Evolutionary conservation across 2,888 invertebrate species (phyloP), one percentile per base, ranked within the genome.

Genomic region (Melanostoma mellinum): DNA sequence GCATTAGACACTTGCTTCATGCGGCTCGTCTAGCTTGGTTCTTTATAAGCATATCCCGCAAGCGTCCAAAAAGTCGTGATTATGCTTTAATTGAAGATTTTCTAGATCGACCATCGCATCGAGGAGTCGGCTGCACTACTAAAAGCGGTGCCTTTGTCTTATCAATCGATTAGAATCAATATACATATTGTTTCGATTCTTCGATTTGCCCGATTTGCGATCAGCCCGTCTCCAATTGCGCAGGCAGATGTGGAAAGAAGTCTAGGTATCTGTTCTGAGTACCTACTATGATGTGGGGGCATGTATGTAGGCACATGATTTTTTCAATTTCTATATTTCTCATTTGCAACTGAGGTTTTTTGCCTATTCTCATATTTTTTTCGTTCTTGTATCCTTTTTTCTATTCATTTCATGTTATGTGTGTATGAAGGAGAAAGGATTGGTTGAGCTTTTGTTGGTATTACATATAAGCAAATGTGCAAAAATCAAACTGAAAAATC

Each of bases 111-210:
- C 74, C 52, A 71, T 46, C 65, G 8, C 33, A 9, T 33, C 9
- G 5, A 2, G 46, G 10, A 9, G 44, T 20, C 35, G 55, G 20
- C 10, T 2, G 78, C 72, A 78, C 78, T 74, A 69, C 74, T 84
- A 67, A 69, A 69, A 78, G 84, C 84, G 84, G 84, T 71, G 65
- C 74, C 84, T 84, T 84, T 84, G 84, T 84, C 71, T 84, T 84
- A 75, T 79, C 48, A 71, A 79, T 84, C 84, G 79, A 84, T 84
- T 84, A 79, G 74, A 84, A 84, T 84, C 84, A 84, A 84, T 84
- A 84, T 84, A 46, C 84, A 68, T 53, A 77, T 77, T 65, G 65
- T 42, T 36, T 42, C 67, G 56, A 9, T 46, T 53, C 33, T n/a
- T 63, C 63, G 50, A 32, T 63, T 50, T 36, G 4, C 0, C 1